phyloP scores from a whole-genome alignment of 1,140 invertebrate genomes.

The Platyscapa corneri region DNA sequence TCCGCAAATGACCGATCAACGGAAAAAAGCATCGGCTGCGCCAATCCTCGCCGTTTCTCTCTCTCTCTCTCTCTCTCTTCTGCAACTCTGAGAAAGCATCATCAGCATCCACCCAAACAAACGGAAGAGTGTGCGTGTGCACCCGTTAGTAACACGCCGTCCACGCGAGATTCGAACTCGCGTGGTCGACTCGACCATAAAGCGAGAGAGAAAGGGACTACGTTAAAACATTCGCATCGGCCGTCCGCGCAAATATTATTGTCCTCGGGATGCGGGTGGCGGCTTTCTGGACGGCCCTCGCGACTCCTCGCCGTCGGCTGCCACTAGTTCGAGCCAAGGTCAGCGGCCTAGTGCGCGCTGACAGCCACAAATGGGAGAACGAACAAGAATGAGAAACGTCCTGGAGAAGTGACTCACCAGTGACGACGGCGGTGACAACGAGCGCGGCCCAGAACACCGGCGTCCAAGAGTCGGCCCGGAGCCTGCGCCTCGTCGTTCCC shows the following conservation, averaged over 20 bases:
- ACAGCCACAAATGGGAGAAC: too few species aligned
- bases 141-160: not conserved
- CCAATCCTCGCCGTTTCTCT: not conserved
- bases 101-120: not conserved
- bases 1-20: not conserved
- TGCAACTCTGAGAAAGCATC: not conserved
- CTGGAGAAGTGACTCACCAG: constrained; percentile 2
- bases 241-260: too few species aligned
- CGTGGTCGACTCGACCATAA: too few species aligned
- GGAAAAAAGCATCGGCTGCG: not conserved
- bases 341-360: too few species aligned
- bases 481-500: too few species aligned
- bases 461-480: not conserved
- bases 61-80: not conserved
- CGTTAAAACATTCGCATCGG: too few species aligned
- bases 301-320: too few species aligned
- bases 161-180: too few species aligned
- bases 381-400: not conserved
- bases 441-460: not conserved
- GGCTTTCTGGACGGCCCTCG: too few species aligned
- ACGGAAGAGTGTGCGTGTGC: not conserved
- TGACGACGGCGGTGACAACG: constrained; percentile 10
- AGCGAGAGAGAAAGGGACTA: too few species aligned
- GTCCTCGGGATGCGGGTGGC: too few species aligned
- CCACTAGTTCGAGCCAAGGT: too few species aligned